Evolutionary conservation across 2,113 vertebrate species (phyloP), one percentile per base, ranked within the genome.

Genomic region (Dipodomys stephensi): DNA sequence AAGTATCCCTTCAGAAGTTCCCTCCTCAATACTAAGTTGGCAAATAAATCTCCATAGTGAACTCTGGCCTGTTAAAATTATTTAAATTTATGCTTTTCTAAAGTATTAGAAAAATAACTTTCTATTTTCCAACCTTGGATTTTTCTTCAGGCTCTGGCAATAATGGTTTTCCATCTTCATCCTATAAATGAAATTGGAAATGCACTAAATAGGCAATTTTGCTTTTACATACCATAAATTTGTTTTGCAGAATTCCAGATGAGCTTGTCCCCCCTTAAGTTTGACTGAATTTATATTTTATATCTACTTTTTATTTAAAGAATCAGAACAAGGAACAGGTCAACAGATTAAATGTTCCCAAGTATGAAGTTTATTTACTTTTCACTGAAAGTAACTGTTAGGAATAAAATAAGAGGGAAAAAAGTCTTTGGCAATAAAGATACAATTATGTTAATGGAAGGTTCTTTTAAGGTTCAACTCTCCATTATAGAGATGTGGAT

Each of bases 131-230:
- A 91, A 98, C 98, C 98, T 98, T 97, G 69, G 97, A 30, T 83
- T 97, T 98, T 96, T 98, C 97, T 97, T 98, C 98, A 88, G 93
- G 91, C 49, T 98, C 95, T 88, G 81, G 97, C 67, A 98, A 79
- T 79, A 98, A 25, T 57, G 96, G 98, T 84, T 98, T 98, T 93
- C 98, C 97, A 71, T 98, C 97, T 97, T 98, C 98, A 95, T 98
- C 98, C 98, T 98, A 73, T n/a, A 96, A 97, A 57, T 7, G 53
- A 98, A 95, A 91, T 83, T 27, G 32, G 94, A 95, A 89, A 90
- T 32, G 88, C 27, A 92, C 1, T 94, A 88, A 93, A 80, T 1
- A 79, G 23, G 80, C 83, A 69, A 65, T 35, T 68, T 71, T 80
- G 18, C 27, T 93, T 93, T 77, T 27, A 57, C 39, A 7, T 22